These are phyloP conservation scores for Leucophora obtusa DNA, from an alignment of 2,888 invertebrate species.

Conservation along the genomic window DNA sequence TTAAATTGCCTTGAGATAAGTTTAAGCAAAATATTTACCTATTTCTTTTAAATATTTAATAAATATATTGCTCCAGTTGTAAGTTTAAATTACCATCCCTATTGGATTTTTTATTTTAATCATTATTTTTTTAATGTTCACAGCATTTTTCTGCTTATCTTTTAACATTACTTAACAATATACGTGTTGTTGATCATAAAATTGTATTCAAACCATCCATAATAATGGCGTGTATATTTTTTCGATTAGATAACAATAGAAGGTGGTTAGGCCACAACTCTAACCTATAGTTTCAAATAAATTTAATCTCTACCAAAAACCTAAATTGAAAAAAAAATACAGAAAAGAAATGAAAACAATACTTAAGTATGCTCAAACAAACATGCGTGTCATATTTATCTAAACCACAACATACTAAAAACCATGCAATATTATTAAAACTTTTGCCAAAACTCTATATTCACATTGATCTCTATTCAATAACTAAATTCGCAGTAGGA, in stretches of 20 bases:
- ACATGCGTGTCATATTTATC: conserved; percentile 49
- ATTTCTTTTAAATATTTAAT: background rate
- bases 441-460: background rate
- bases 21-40: no score
- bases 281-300: conserved; percentile 15
- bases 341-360: background rate
- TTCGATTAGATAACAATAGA: conserved; percentile 62
- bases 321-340: background rate
- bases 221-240: background rate
- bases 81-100: background rate
- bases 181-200: background rate
- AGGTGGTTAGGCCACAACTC: conserved; percentile 47
- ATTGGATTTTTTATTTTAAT: background rate
- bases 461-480: conserved; percentile 9
- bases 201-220: background rate
- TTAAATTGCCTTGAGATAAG: no score
- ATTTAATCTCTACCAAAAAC: conserved; percentile 10
- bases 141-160: background rate
- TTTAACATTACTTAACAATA: background rate
- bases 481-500: conserved; percentile 43
- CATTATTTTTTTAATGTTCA: background rate
- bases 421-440: background rate
- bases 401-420: background rate
- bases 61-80: background rate
- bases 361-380: background rate